Conservation (phyloP, 1,140 invertebrate species). For the Polyergus mexicanus region DNA sequence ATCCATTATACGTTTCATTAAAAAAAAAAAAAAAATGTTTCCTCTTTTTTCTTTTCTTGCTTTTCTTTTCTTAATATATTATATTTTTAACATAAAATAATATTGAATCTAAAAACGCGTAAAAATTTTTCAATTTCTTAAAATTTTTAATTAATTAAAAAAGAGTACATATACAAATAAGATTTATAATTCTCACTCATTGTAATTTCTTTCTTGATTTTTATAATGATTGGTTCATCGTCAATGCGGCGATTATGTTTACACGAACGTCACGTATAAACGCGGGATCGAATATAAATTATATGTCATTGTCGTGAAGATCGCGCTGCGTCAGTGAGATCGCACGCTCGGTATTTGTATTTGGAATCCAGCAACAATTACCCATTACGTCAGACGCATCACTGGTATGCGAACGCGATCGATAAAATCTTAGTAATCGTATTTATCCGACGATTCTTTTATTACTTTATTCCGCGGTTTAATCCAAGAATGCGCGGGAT, state of each 20-base stretch:
- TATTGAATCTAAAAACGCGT: no score
- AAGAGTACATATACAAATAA: not conserved
- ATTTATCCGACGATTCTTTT: not conserved
- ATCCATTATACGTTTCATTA: no score
- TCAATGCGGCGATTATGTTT: conserved; percentile 14
- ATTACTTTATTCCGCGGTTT: not conserved
- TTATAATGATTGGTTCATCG: conserved; percentile 8
- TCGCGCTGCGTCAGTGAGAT: conserved; percentile 18
- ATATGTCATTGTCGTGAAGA: conserved; percentile 53
- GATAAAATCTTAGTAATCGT: conserved; percentile 38
- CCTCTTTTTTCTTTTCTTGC: no score
- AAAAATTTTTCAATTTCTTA: no score
- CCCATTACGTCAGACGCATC: conserved; percentile 17
- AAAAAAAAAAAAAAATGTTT: no score
- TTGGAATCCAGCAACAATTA: conserved; percentile 46
- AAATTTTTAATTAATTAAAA: not conserved
- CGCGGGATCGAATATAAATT: conserved; percentile 49
- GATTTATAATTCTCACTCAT: not conserved
- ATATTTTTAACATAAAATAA: no score
- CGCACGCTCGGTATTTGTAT: conserved; percentile 1
- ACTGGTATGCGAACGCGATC: conserved; percentile 17
- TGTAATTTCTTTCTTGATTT: not conserved
- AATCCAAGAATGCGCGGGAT: conserved; percentile 2
- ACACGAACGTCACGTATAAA: conserved; percentile 51
- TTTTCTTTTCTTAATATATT: no score